These are phyloP conservation scores for Oligia latruncula DNA, from an alignment of 2,888 invertebrate species.

Conservation along the genomic window DNA sequence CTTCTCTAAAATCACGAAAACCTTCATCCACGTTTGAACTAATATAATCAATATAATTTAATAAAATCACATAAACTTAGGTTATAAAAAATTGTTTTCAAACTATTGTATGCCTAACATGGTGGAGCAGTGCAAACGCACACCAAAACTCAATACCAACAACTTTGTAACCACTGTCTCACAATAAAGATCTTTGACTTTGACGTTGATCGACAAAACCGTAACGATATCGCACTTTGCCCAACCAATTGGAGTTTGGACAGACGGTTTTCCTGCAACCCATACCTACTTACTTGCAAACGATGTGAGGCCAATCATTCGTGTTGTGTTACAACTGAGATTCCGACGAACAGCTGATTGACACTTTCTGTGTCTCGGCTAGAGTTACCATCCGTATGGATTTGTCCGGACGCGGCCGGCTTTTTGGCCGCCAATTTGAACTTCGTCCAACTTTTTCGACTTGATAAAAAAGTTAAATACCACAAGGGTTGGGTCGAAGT, in stretches of 20 bases:
- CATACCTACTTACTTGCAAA: slow-evolving; percentile 4
- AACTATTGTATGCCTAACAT: too few species aligned
- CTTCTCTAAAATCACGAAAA: background rate
- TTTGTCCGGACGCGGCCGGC: background rate
- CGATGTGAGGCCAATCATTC: slow-evolving; percentile 29
- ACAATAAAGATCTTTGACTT: too few species aligned
- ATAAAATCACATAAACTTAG: too few species aligned
- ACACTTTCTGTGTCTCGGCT: slow-evolving; percentile 35
- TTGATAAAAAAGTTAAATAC: background rate
- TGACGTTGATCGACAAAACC: slow-evolving; percentile 4
- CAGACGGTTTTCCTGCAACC: slow-evolving; percentile 48
- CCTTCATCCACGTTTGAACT: background rate
- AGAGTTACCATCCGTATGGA: slow-evolving; percentile 1
- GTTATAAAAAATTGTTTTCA: too few species aligned
- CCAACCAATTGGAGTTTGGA: slow-evolving; percentile 11
- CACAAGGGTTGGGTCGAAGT: too few species aligned
- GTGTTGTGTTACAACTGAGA: slow-evolving; percentile 44
- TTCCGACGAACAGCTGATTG: slow-evolving; percentile 56
- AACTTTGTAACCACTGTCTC: too few species aligned
- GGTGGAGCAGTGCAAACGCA: too few species aligned
- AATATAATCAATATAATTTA: too few species aligned
- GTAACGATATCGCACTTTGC: slow-evolving; percentile 34
- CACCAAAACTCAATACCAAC: too few species aligned
- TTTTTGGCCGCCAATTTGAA: background rate
- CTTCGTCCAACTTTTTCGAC: background rate